Percentiles rank a stretch among this genome's conserved stretches.
Conservation (phyloP, 2,888 invertebrate species). For the Dione juno region DNA sequence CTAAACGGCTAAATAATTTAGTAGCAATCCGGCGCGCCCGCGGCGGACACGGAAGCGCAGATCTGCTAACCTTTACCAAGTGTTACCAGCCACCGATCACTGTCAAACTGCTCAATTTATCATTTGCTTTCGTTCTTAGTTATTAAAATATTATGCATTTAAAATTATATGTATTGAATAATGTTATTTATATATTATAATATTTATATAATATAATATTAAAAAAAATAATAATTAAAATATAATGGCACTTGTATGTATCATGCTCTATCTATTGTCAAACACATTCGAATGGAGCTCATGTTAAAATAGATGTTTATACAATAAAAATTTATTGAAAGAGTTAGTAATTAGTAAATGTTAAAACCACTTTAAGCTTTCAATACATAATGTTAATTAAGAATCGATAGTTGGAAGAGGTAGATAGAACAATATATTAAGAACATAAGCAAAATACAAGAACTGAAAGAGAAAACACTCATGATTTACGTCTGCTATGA, state of each 20-base stretch:
- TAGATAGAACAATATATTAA: neutral
- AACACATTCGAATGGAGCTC: conserved; percentile 1
- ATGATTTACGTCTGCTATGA: conserved; percentile 27
- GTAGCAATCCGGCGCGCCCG: conserved; percentile 68
- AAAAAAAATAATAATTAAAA: neutral
- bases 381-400: conserved; percentile 1
- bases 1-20: conserved; percentile 83
- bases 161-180: neutral
- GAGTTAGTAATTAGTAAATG: conserved; percentile 1
- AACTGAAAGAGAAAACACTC: conserved; percentile 11
- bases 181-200: no score
- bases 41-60: conserved; percentile 55
- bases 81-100: conserved; percentile 8
- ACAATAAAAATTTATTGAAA: conserved; percentile 10
- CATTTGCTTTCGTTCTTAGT: neutral
- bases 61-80: conserved; percentile 43
- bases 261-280: conserved; percentile 7
- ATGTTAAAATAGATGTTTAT: conserved; percentile 10
- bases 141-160: neutral
- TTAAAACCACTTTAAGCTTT: conserved; percentile 7
- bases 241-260: conserved; percentile 4
- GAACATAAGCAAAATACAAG: neutral
- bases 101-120: conserved; percentile 1
- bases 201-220: no score
- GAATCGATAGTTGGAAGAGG: neutral